phyloP scores from a whole-genome alignment of 1,140 invertebrate genomes.

The Schlechtendalia chinensis region DNA sequence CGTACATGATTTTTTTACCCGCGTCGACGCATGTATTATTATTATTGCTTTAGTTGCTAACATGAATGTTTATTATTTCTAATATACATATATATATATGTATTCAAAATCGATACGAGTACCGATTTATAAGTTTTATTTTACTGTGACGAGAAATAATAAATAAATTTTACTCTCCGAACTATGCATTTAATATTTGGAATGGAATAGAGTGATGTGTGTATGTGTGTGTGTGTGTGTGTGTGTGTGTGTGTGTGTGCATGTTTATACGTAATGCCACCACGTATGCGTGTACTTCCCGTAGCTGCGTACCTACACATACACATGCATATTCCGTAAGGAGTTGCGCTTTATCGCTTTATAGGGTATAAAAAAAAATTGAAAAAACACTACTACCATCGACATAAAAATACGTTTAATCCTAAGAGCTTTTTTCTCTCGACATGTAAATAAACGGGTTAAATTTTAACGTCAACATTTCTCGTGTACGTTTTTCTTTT shows the following conservation, averaged over 20 bases:
- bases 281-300: too few species aligned
- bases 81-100: too few species aligned
- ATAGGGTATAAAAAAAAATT: slow-evolving; percentile 5
- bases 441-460: neutral
- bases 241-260: too few species aligned
- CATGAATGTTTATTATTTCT: slow-evolving; percentile 5
- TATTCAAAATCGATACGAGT: neutral
- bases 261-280: too few species aligned
- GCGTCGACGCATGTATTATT: neutral
- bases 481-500: neutral
- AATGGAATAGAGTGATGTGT: neutral
- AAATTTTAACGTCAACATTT: neutral
- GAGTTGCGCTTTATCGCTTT: slow-evolving; percentile 1
- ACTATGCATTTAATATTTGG: neutral
- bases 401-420: slow-evolving; percentile 15
- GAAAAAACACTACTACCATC: neutral
- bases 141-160: neutral
- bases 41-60: slow-evolving; percentile 13
- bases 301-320: neutral
- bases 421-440: neutral
- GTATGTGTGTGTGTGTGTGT: neutral
- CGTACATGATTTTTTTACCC: neutral
- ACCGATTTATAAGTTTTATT: slow-evolving; percentile 25
- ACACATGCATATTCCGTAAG: neutral
- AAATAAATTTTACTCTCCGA: neutral